phyloP scores from a whole-genome alignment of 2,113 vertebrate species.

The Ictalurus furcatus region DNA sequence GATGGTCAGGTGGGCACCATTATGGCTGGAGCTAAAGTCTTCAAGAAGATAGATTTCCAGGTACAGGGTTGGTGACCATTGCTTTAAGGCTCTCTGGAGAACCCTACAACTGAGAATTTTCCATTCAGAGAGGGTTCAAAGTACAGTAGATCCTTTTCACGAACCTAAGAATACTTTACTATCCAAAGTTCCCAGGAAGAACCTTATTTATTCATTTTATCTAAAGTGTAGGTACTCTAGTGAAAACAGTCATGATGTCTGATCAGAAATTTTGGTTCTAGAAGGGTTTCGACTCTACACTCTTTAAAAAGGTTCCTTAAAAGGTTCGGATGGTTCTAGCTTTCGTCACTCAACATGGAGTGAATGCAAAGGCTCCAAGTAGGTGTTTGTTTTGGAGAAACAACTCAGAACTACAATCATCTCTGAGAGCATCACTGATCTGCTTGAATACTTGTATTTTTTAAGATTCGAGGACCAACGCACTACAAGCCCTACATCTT shows the following conservation, averaged over 20 bases:
- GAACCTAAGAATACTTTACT: background rate
- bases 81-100: background rate
- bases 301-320: background rate
- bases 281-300: background rate
- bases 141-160: background rate
- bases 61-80: too few relatives aligned
- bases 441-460: background rate
- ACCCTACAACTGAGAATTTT: background rate
- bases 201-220: background rate
- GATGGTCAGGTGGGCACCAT: too few relatives aligned
- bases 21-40: too few relatives aligned
- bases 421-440: background rate
- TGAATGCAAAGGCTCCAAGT: background rate
- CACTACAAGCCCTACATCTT: too few relatives aligned
- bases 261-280: background rate
- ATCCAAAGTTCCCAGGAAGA: background rate
- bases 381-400: background rate
- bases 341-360: background rate
- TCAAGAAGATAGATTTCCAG: too few relatives aligned
- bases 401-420: too few relatives aligned
- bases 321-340: background rate
- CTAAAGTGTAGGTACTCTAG: background rate
- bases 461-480: background rate
- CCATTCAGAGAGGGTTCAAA: background rate
- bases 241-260: background rate